These are phyloP conservation scores for Diaprepes abbreviatus DNA, from an alignment of 2,888 invertebrate species.

Conservation along the genomic window DNA sequence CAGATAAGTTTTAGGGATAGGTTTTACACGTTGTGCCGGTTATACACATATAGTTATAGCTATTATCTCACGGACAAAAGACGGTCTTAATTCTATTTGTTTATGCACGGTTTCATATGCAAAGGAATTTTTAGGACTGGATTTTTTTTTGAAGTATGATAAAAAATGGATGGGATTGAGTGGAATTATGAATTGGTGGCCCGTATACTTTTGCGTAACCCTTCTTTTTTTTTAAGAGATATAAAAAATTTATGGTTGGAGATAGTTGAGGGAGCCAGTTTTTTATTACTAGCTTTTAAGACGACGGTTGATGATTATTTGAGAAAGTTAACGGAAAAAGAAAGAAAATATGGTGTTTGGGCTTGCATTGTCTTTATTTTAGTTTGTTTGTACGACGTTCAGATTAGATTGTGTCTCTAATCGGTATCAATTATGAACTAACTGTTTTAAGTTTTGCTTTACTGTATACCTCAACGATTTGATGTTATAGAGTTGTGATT, in stretches of 20 bases:
- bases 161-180: slow-evolving; percentile 41
- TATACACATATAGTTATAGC: slow-evolving; percentile 35
- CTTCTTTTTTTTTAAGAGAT: slow-evolving; percentile 29
- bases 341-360: too few species aligned
- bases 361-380: too few species aligned
- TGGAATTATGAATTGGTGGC: slow-evolving; percentile 22
- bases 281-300: too few species aligned
- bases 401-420: too few species aligned
- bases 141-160: slow-evolving; percentile 41
- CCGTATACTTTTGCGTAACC: slow-evolving; percentile 29
- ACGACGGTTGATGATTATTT: too few species aligned
- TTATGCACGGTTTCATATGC: slow-evolving; percentile 54
- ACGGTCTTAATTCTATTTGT: slow-evolving; percentile 56
- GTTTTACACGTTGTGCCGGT: slow-evolving; percentile 32
- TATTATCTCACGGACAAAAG: slow-evolving; percentile 56
- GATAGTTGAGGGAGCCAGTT: background rate
- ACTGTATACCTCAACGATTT: too few species aligned
- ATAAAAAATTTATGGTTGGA: slow-evolving; percentile 5
- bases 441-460: too few species aligned
- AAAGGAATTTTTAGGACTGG: slow-evolving; percentile 36
- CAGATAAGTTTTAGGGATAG: slow-evolving; percentile 27
- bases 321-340: too few species aligned
- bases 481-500: too few species aligned
- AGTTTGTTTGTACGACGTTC: too few species aligned
- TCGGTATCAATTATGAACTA: too few species aligned